phyloP scores from a whole-genome alignment of 2,888 invertebrate genomes.

The Spilarctia lutea region DNA sequence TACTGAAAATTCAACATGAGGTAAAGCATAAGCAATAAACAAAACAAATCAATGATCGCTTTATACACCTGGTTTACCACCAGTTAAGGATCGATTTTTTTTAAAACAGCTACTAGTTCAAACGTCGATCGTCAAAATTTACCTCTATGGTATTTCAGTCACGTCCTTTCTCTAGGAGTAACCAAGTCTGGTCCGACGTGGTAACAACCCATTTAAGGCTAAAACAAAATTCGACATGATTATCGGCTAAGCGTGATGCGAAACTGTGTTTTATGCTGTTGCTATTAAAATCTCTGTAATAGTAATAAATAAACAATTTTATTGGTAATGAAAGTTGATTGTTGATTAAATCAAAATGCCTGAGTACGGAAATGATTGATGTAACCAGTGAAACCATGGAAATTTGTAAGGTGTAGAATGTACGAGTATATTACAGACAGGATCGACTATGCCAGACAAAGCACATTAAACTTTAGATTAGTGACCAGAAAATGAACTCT shows the following conservation, averaged over 20 bases:
- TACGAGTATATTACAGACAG: too few species aligned
- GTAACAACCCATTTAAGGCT: not conserved
- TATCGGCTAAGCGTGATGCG: not conserved
- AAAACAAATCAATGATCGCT: too few species aligned
- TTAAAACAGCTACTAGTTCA: not conserved
- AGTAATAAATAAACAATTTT: not conserved
- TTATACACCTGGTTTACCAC: too few species aligned
- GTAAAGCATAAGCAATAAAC: too few species aligned
- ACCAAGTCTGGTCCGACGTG: not conserved
- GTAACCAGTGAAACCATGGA: too few species aligned
- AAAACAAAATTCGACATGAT: conserved; percentile 3
- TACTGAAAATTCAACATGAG: too few species aligned
- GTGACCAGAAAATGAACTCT: too few species aligned
- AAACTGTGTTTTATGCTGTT: not conserved
- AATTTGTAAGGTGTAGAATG: too few species aligned
- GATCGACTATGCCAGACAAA: too few species aligned
- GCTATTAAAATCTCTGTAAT: not conserved
- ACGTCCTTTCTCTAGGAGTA: conserved; percentile 6
- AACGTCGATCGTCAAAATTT: not conserved
- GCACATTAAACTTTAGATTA: too few species aligned
- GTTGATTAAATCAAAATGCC: too few species aligned
- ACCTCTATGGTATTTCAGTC: not conserved
- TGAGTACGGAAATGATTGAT: too few species aligned
- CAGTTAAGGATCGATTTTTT: not conserved
- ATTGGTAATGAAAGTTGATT: not conserved